Percentiles rank a stretch among this genome's conserved stretches.
phyloP scores from a whole-genome alignment of 2,888 invertebrate genomes.

The Glyphotaelius pellucidus region DNA sequence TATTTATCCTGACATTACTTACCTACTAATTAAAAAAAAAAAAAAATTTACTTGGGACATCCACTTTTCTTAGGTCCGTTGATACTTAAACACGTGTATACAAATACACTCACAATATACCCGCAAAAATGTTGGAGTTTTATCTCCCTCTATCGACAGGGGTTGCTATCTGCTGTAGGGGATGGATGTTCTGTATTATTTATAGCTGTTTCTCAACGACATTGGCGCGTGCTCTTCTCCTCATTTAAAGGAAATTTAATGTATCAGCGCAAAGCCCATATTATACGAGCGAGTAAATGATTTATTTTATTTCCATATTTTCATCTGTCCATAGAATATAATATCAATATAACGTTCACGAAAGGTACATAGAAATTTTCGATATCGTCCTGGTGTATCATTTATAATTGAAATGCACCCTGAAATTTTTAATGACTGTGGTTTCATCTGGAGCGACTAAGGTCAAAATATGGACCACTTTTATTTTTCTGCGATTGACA shows the following conservation, averaged over 20 bases:
- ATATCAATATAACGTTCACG: too few relatives aligned
- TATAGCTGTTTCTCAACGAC: slow-evolving; percentile 26
- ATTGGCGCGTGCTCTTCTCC: slow-evolving; percentile 39
- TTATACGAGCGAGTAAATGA: neutral
- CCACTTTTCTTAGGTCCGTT: neutral
- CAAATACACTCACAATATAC: neutral
- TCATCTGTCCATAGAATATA: too few relatives aligned
- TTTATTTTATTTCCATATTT: neutral
- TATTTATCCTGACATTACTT: too few relatives aligned
- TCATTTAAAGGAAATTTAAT: slow-evolving; percentile 49
- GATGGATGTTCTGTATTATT: slow-evolving; percentile 15
- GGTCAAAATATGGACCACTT: too few relatives aligned
- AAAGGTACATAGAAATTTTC: too few relatives aligned
- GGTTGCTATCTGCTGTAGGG: slow-evolving; percentile 11
- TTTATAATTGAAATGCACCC: too few relatives aligned
- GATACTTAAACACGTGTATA: neutral
- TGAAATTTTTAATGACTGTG: too few relatives aligned
- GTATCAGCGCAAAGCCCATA: neutral
- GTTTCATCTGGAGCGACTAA: too few relatives aligned
- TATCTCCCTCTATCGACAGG: slow-evolving; percentile 12
- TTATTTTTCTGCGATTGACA: too few relatives aligned
- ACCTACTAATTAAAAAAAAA: too few relatives aligned
- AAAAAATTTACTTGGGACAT: too few relatives aligned
- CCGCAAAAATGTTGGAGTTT: neutral
- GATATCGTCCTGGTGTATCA: too few relatives aligned